These are phyloP conservation scores for Mungos mungo DNA, from an alignment of 2,113 vertebrate genomes.

Conservation along the genomic window DNA sequence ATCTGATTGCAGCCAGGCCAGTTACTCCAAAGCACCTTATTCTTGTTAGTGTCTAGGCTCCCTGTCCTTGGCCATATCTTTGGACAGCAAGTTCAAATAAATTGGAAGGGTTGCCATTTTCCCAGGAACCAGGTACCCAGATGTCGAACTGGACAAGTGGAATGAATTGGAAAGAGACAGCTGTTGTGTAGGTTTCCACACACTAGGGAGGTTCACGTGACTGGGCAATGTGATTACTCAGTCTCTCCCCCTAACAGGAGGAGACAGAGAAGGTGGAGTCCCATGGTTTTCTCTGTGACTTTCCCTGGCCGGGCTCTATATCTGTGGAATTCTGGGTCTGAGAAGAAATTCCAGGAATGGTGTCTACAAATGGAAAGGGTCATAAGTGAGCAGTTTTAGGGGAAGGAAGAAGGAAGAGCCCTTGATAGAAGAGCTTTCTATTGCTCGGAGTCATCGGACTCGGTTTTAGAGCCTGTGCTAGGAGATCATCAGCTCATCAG, in stretches of 20 bases:
- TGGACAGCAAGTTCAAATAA: conserved; percentile 58
- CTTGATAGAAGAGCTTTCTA: neutral
- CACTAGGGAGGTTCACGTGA: neutral
- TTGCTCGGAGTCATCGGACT: neutral
- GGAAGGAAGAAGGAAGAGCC: neutral
- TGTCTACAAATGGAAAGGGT: neutral
- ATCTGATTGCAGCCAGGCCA: neutral
- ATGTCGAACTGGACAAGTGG: neutral
- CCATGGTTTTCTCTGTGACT: neutral
- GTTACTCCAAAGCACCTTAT: conserved; percentile 34
- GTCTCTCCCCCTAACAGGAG: neutral
- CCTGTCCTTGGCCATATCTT: neutral
- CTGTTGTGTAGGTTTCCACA: neutral
- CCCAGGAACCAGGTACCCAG: neutral
- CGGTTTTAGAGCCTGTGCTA: neutral
- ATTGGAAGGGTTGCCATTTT: conserved; percentile 23
- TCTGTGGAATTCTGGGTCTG: neutral
- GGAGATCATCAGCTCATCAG: neutral
- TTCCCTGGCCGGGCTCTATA: neutral
- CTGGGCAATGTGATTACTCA: neutral
- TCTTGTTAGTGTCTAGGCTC: conserved; percentile 30
- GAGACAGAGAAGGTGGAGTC: neutral
- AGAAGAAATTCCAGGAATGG: neutral
- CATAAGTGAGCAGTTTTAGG: neutral
- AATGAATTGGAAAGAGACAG: neutral